Evolutionary conservation across 2,113 vertebrate genomes (phyloP), one percentile per base, ranked within the genome.

Genomic region (Probosciger aterrimus): DNA sequence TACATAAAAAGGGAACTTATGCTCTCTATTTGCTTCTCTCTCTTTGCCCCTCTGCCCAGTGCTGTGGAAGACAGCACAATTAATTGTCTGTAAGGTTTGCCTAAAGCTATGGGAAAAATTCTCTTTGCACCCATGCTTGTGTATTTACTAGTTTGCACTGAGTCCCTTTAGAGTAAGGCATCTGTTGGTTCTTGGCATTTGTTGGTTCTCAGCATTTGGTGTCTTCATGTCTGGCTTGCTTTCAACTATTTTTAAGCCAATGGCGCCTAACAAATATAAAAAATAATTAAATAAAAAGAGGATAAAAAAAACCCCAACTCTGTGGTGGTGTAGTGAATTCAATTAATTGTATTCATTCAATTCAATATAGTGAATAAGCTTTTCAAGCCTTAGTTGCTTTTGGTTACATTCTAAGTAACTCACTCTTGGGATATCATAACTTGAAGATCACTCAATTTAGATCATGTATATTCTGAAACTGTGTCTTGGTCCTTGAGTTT

Each of bases 291-390:
- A 18, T 37, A 33, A 9, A 15, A 28, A 37, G 10, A 18, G 1
- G 0, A 0, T 22, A 35, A 35, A 24, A 35, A 59, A 23, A 10
- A 6, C 46, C 24, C 52, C 14, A 59, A 15, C 14, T 35, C n/a
- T 31, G 11, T 68, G 41, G 64, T 74, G 31, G 6, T 69, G 5
- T 46, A 27, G 37, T 52, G 80, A 78, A 63, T 18, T 92, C 31
- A 24, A 13, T n/a, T 57, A 57, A 57, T 59, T n/a, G 33, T 59
- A n/a, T 59, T 59, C 9, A n/a, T 59, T 59, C 55, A n/a, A 59
- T 59, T n/a, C 55, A n/a, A 59, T 59, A 14, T 23, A n/a, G 13
- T 59, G 55, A 59, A 1, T 81, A 30, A 50, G 28, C 37, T 74
- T 86, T 83, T 94, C n/a, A 52, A 63, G 62, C 50, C 46, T 52